Percentiles rank a stretch among this genome's conserved stretches.
These are phyloP conservation scores for Rhinolophus ferrumequinum DNA, from an alignment of 2,113 vertebrate genomes.

Conservation along the genomic window DNA sequence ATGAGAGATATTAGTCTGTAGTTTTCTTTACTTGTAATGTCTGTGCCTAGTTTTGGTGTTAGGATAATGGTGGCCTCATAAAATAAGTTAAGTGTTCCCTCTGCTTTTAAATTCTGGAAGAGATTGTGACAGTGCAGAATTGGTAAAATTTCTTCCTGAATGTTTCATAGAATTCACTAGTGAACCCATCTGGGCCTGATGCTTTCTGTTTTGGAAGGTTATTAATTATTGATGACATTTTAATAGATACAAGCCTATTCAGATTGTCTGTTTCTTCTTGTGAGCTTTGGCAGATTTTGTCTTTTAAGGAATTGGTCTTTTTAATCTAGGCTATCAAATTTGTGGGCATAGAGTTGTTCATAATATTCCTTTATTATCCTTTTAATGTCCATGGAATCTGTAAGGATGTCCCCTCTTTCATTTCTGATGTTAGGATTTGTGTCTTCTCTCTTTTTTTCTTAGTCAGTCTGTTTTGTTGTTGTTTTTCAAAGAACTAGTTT, in stretches of 20 bases:
- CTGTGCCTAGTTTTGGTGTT: neutral
- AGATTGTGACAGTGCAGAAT: neutral
- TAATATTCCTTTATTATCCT: neutral
- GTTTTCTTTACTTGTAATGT: neutral
- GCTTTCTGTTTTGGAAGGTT: neutral
- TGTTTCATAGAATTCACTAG: neutral
- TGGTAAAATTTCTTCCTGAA: neutral
- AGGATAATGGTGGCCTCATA: neutral
- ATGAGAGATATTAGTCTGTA: neutral
- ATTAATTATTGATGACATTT: neutral
- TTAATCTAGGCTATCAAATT: neutral
- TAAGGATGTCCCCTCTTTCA: neutral
- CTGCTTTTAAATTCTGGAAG: neutral
- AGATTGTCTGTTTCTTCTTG: neutral
- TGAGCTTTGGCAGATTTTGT: neutral
- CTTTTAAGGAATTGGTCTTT: neutral
- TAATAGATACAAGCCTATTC: neutral
- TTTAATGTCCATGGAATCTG: neutral
- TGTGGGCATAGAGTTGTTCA: neutral
- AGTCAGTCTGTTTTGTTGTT: neutral
- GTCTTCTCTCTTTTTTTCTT: neutral
- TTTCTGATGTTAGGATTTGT: neutral
- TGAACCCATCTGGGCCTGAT: neutral
- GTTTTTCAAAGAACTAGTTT: neutral
- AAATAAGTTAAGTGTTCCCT: neutral